Evolutionary conservation across 2,888 invertebrate species (phyloP), one percentile per base, ranked within the genome.

Genomic region (Tribolium freemani): DNA sequence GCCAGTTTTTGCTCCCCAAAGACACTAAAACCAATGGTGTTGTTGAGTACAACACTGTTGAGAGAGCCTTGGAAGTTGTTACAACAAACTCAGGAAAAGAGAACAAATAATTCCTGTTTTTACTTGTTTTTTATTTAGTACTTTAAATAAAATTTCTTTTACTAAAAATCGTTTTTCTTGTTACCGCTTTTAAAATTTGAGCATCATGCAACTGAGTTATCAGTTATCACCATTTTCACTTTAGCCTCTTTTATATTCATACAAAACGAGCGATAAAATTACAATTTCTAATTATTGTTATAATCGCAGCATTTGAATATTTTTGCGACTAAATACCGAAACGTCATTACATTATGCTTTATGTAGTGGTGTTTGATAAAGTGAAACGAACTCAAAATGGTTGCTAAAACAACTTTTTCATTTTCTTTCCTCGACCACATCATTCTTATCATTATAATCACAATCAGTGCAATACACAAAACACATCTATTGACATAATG

Each of bases 401-500:
- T 21, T 21, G 21, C 21, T 21, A 21, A 21, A 21, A 21, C 21
- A 3, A 21, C 21, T 21, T 21, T 21, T 21, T 21, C 21, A 21
- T 21, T 44, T 44, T 44, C 44, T 44, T 44, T 9, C 1, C 10
- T n/a, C 70, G 91, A 91, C 81, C 90, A 91, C 82, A 78, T 85
- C 0, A 84, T 91, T 26, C 90, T 91, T 77, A 81, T 74, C 5
- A 61, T 83, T 0, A 88, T 91, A 87, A 79, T 91, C 70, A 80
- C 83, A 0, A 74, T 90, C 45, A 91, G 91, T 46, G 87, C 88
- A 4, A 77, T 87, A 2, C 89, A 73, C 90, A 90, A 81, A 88
- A 90, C 72, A 91, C 91, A 0, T 3, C 21, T 21, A 21, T 90
- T 92, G 0, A 86, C 88, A 11, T 93, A 93, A 57, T 93, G 21